Evolutionary conservation across 2,888 invertebrate species (phyloP).

Genomic region (Calameuta idolon): DNA sequence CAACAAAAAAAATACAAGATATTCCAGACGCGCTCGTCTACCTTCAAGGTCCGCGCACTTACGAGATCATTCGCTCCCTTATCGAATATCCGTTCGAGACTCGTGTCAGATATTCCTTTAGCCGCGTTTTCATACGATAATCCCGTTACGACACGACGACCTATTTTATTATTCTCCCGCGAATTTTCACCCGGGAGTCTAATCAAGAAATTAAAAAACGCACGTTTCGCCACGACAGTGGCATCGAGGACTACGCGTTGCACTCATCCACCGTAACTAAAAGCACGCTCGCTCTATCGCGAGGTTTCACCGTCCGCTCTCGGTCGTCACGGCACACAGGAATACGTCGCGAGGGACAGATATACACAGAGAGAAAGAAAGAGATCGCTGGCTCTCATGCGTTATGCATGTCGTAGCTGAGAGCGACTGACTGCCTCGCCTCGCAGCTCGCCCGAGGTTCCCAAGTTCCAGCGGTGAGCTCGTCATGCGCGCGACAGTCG

Average conservation of each 20-base stretch:
- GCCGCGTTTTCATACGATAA: neutral
- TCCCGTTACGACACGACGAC: neutral
- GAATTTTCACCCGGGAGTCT: neutral
- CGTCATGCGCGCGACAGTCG: constrained; percentile 59
- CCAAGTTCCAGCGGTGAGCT: constrained; percentile 52
- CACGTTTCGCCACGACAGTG: neutral
- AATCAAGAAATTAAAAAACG: neutral
- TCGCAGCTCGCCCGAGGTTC: constrained; percentile 62
- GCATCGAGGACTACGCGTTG: neutral
- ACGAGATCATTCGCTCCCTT: neutral
- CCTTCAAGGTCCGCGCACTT: neutral
- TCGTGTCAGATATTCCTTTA: neutral
- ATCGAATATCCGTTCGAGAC: neutral
- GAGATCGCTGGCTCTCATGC: constrained; percentile 70
- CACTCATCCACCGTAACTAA: constrained; percentile 64
- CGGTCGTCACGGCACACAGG: constrained; percentile 3
- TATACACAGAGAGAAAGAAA: constrained; percentile 45
- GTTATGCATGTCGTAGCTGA: constrained; percentile 73
- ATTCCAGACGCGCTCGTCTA: neutral
- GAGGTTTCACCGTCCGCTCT: constrained; percentile 20
- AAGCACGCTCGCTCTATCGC: constrained; percentile 64
- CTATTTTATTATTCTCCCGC: neutral
- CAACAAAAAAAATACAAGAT: neutral
- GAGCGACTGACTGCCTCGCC: constrained; percentile 70
- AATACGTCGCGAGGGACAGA: constrained; percentile 37